phyloP scores from a whole-genome alignment of 1,140 invertebrate genomes.

The Trichonephila inaurata region DNA sequence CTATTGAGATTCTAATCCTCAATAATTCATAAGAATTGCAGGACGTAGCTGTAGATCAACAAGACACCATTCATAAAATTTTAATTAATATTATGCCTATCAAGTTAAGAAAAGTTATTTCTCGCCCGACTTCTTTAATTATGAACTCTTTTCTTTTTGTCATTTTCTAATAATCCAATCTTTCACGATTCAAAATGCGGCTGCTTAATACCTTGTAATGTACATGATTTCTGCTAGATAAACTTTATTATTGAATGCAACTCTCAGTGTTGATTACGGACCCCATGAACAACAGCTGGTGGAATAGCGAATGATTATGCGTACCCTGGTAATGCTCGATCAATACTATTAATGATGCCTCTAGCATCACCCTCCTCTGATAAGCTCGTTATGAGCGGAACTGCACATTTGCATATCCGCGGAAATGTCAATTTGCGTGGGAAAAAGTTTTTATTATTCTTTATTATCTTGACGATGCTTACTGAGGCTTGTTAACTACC shows the following conservation, averaged over 20 bases:
- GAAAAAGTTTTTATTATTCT: conserved; percentile 73
- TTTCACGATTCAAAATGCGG: neutral
- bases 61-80: too few relatives aligned
- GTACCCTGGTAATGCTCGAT: conserved; percentile 63
- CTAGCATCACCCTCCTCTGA: neutral
- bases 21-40: too few relatives aligned
- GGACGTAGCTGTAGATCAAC: too few relatives aligned
- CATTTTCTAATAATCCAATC: neutral
- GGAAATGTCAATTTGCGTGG: conserved; percentile 70
- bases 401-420: conserved; percentile 72
- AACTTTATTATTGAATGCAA: conserved; percentile 54
- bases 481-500: conserved; percentile 64
- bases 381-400: conserved; percentile 71
- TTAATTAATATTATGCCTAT: too few relatives aligned
- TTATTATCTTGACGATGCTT: conserved; percentile 64
- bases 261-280: neutral
- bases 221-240: conserved; percentile 20
- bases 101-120: too few relatives aligned
- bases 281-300: conserved; percentile 31
- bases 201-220: neutral
- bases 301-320: conserved; percentile 45
- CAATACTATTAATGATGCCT: conserved; percentile 66
- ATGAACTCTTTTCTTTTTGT: neutral
- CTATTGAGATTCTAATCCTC: too few relatives aligned
- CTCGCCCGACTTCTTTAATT: too few relatives aligned